These are phyloP conservation scores for Pseudotriccus pelzelni DNA, from an alignment of 2,797 vertebrate genomes.

Conservation along the genomic window DNA sequence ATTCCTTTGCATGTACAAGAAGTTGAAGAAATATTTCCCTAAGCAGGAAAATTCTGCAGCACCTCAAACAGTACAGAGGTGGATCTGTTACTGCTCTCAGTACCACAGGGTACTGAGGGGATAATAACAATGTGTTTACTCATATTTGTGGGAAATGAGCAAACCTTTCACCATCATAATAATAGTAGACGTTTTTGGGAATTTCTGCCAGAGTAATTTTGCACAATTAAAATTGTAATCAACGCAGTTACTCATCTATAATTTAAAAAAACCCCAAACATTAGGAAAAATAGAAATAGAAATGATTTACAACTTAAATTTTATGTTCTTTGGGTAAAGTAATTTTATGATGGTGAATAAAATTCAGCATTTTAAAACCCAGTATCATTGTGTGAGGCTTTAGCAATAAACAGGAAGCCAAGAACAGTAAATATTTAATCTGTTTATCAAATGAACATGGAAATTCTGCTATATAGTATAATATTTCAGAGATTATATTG, in stretches of 20 bases:
- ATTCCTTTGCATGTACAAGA: neutral
- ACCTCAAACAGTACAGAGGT: neutral
- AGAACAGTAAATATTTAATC: conserved; percentile 64
- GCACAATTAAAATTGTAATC: neutral
- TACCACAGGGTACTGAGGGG: neutral
- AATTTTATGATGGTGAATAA: conserved; percentile 8
- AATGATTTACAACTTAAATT: neutral
- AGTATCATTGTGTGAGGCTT: neutral
- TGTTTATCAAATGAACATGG: conserved; percentile 25
- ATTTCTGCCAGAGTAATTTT: neutral
- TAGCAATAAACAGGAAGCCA: conserved; percentile 36
- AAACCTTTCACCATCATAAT: neutral
- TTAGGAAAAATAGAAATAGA: neutral
- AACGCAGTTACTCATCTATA: neutral
- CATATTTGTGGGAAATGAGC: neutral
- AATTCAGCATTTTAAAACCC: conserved; percentile 18
- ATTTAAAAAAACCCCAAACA: neutral
- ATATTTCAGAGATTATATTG: neutral
- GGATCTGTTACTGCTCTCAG: neutral
- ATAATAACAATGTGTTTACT: neutral
- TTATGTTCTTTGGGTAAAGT: neutral
- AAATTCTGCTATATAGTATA: neutral
- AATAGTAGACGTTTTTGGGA: neutral
- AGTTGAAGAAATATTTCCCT: neutral
- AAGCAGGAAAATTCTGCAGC: neutral